These are phyloP conservation scores for Scelioninae gen. 1 DNA, from an alignment of 2,888 invertebrate genomes.

Conservation along the genomic window DNA sequence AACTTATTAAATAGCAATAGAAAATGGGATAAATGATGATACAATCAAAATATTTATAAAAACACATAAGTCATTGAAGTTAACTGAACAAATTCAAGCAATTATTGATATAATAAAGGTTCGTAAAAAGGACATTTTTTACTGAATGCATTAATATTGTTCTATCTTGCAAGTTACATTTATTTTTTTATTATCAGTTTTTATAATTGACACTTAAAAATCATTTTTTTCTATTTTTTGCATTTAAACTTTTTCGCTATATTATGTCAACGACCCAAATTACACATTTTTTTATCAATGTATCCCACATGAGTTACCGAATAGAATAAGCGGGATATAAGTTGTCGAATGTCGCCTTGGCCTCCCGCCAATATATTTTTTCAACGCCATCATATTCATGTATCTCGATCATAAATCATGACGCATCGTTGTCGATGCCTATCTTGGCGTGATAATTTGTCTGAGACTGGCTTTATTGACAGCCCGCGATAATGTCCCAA, in stretches of 20 bases:
- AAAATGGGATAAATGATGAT: no score
- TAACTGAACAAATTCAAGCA: no score
- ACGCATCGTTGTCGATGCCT: slow-evolving; percentile 62
- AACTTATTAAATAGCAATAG: no score
- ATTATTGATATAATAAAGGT: no score
- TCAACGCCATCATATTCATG: slow-evolving; percentile 51
- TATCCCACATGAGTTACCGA: slow-evolving; percentile 1
- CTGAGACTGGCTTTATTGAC: slow-evolving; percentile 70
- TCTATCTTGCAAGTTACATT: no score
- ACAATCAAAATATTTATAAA: no score
- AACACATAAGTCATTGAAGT: no score
- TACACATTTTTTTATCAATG: slow-evolving; percentile 10
- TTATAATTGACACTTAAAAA: no score
- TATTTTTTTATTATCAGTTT: no score
- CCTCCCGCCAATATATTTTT: slow-evolving; percentile 56
- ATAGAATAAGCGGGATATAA: slow-evolving; percentile 43
- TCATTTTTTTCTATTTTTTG: no score
- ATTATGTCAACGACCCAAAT: slow-evolving; percentile 1
- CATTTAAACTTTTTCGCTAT: neutral
- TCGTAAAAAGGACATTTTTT: no score
- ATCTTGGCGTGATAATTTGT: slow-evolving; percentile 71
- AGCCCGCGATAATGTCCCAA: slow-evolving; percentile 69
- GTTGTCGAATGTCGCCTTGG: slow-evolving; percentile 32
- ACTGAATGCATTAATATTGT: no score
- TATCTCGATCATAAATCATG: slow-evolving; percentile 61